Percentiles rank a stretch among this genome's conserved stretches.
Evolutionary conservation across 2,888 invertebrate species (phyloP).

Genomic region (Cordilura impudica): DNA sequence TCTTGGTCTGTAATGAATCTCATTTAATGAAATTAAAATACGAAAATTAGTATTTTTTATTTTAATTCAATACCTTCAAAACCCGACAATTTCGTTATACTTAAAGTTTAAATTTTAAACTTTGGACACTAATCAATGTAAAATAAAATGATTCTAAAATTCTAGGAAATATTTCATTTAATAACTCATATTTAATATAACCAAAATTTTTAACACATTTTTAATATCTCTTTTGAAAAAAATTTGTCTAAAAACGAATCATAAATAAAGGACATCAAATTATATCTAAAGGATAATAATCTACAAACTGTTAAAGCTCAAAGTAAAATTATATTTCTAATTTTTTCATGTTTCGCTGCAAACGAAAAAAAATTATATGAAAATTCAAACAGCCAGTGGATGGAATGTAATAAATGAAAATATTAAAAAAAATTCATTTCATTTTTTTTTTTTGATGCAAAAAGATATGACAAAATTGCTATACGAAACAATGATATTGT

Average conservation of each 20-base stretch:
- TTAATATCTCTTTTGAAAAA: too few species aligned
- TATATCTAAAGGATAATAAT: conserved; percentile 36
- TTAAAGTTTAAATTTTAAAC: too few species aligned
- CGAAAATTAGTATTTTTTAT: too few species aligned
- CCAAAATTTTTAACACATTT: too few species aligned
- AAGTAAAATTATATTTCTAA: conserved; percentile 11
- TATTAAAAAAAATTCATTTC: conserved; percentile 31
- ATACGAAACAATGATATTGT: conserved; percentile 59
- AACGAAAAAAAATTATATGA: conserved; percentile 26
- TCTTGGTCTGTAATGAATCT: too few species aligned
- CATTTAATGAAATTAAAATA: too few species aligned
- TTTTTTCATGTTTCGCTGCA: conserved; percentile 21
- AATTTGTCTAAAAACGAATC: background rate
- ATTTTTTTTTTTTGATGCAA: conserved; percentile 18
- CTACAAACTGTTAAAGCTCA: conserved; percentile 36
- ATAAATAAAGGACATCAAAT: conserved; percentile 5
- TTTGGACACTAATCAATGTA: too few species aligned
- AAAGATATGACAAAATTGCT: conserved; percentile 58
- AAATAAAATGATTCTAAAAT: too few species aligned
- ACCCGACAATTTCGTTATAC: too few species aligned
- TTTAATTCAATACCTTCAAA: too few species aligned
- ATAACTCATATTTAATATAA: too few species aligned
- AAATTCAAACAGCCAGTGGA: conserved; percentile 36
- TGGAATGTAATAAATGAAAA: conserved; percentile 62
- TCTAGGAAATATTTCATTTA: too few species aligned